A percentile compares a stretch with the other conserved stretches of the same genome.
phyloP scores from a whole-genome alignment of 2,888 invertebrate genomes.

The Alloplasta piceator region DNA sequence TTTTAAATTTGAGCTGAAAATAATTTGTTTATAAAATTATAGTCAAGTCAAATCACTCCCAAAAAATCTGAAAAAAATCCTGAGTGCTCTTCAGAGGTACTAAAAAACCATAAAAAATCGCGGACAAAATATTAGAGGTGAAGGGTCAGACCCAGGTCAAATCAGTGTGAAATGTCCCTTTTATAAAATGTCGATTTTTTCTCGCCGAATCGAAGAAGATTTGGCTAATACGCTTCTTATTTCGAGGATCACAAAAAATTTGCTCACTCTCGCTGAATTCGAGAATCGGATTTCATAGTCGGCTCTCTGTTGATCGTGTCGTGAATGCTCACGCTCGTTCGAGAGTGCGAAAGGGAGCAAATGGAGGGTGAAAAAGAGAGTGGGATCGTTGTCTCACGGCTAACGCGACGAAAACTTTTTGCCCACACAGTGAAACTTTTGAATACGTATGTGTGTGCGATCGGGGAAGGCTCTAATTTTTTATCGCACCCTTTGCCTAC shows the following conservation, averaged over 20 bases:
- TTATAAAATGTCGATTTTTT: too few relatives aligned
- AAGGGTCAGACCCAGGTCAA: too few relatives aligned
- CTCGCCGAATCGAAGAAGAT: neutral
- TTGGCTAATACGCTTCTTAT: slow-evolving; percentile 1
- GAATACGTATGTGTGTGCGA: neutral
- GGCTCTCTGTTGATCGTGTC: neutral
- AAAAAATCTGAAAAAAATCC: too few relatives aligned
- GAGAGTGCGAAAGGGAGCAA: slow-evolving; percentile 36
- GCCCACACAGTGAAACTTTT: slow-evolving; percentile 20
- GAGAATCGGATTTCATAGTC: slow-evolving; percentile 1
- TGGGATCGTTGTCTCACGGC: slow-evolving; percentile 36
- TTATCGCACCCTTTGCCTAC: slow-evolving; percentile 29
- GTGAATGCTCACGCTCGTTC: slow-evolving; percentile 18
- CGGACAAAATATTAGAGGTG: too few relatives aligned
- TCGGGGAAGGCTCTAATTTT: slow-evolving; percentile 26
- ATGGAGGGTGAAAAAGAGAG: slow-evolving; percentile 48
- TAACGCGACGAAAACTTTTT: slow-evolving; percentile 6
- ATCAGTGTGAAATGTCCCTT: too few relatives aligned
- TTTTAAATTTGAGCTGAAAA: too few relatives aligned
- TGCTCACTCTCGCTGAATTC: neutral
- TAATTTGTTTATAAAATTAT: too few relatives aligned
- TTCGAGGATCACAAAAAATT: slow-evolving; percentile 7
- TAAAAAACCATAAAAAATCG: too few relatives aligned
- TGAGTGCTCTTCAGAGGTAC: too few relatives aligned
- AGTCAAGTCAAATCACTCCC: too few relatives aligned